Percentiles rank a stretch among this genome's conserved stretches.
These are phyloP conservation scores for Apamea sordens DNA, from an alignment of 2,888 invertebrate species.

Conservation along the genomic window DNA sequence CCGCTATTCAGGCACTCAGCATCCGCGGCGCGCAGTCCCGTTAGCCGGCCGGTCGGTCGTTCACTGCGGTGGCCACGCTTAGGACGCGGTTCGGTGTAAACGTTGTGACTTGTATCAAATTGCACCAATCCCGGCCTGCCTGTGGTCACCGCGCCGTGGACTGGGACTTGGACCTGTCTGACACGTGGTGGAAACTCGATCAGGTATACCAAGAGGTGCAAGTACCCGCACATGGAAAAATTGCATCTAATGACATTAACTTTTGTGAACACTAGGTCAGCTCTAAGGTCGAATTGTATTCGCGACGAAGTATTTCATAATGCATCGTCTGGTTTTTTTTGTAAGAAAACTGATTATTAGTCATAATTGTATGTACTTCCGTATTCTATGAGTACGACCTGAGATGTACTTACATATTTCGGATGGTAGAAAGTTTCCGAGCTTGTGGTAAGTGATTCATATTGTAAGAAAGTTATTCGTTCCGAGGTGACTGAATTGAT, in stretches of 20 bases:
- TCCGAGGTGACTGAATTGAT: constrained; percentile 84
- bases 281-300: constrained; percentile 50
- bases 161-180: constrained; percentile 49
- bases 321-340: constrained; percentile 38
- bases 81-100: constrained; percentile 90
- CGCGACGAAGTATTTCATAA: constrained; percentile 33
- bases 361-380: constrained; percentile 15
- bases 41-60: constrained; percentile 87
- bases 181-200: constrained; percentile 71
- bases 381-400: constrained; percentile 14
- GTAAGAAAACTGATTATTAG: constrained; percentile 10
- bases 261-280: constrained; percentile 59
- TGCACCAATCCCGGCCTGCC: constrained; percentile 91
- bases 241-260: constrained; percentile 29
- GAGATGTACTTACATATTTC: constrained; percentile 49
- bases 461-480: constrained; percentile 84
- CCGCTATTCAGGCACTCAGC: constrained; percentile 87
- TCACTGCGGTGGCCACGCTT: constrained; percentile 89
- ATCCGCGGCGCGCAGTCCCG: constrained; percentile 89
- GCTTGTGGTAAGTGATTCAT: constrained; percentile 77
- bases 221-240: constrained; percentile 52
- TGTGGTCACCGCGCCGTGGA: constrained; percentile 81
- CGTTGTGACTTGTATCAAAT: constrained; percentile 87
- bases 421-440: constrained; percentile 69
- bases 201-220: constrained; percentile 69